Evolutionary conservation across 2,113 vertebrate genomes (phyloP).

Genomic region (Halcyon senegalensis): DNA sequence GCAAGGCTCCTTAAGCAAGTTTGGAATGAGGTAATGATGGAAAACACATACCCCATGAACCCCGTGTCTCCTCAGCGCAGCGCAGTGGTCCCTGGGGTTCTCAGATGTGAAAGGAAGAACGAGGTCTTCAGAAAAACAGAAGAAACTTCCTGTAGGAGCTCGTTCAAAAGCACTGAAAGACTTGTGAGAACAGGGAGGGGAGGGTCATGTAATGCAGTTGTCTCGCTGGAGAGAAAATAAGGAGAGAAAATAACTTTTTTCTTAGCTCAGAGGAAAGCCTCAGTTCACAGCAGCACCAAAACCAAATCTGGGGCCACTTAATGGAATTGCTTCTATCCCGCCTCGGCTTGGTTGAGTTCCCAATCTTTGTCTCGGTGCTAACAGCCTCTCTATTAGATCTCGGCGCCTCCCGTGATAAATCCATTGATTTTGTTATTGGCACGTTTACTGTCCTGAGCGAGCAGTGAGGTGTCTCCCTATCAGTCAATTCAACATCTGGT

Average conservation of each 20-base stretch:
- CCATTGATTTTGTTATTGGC: neutral
- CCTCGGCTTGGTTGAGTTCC: neutral
- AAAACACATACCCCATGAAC: fast-evolving
- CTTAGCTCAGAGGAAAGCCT: neutral
- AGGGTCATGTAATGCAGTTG: neutral
- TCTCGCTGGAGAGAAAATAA: neutral
- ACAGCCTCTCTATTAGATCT: neutral
- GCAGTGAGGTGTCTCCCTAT: neutral
- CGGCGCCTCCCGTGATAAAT: neutral
- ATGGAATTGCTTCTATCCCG: neutral
- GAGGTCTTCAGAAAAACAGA: neutral
- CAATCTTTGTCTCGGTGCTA: neutral
- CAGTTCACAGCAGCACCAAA: neutral
- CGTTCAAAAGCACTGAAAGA: neutral
- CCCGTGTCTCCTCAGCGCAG: neutral
- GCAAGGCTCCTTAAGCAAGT: neutral
- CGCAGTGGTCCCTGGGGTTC: neutral
- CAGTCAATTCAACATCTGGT: neutral
- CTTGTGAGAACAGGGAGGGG: neutral
- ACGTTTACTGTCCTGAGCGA: neutral
- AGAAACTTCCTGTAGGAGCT: neutral
- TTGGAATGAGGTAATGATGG: neutral
- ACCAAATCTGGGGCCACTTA: neutral
- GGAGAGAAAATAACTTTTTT: neutral
- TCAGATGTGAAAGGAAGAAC: neutral